phyloP scores from a whole-genome alignment of 2,888 invertebrate genomes.

The Cotesia congregata region DNA sequence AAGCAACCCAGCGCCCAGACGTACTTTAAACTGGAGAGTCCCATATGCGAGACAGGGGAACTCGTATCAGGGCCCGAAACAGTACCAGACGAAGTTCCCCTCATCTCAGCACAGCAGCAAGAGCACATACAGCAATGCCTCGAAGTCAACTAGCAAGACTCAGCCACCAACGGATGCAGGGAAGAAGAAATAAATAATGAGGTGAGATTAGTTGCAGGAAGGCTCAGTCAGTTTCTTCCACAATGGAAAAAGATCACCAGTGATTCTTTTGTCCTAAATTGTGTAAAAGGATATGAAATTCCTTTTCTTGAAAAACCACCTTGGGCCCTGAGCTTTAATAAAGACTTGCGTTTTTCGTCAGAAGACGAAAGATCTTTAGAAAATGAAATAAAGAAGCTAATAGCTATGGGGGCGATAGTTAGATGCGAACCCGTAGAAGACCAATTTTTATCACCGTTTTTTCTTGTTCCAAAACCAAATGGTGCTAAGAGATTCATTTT shows the following conservation, averaged over 20 bases:
- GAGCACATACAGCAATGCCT: constrained; percentile 10
- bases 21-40: constrained; percentile 40
- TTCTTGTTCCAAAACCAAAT: constrained; percentile 48
- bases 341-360: not conserved
- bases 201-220: constrained; percentile 34
- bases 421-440: constrained; percentile 23
- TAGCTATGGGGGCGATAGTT: constrained; percentile 36
- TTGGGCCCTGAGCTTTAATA: not conserved
- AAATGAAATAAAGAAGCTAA: constrained; percentile 28
- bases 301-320: constrained; percentile 9
- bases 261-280: constrained; percentile 27
- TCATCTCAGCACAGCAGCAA: constrained; percentile 16
- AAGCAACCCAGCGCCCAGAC: not conserved
- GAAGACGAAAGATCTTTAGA: constrained; percentile 14
- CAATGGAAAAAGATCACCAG: constrained; percentile 26
- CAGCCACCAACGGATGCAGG: constrained; percentile 3
- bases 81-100: constrained; percentile 6
- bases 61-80: constrained; percentile 36
- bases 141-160: not conserved
- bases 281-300: constrained; percentile 23
- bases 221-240: constrained; percentile 16
- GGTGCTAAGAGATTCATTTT: constrained; percentile 50
- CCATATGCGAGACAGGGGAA: constrained; percentile 38
- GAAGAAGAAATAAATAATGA: constrained; percentile 2
- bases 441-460: constrained; percentile 50